Evolutionary conservation across 2,888 invertebrate genomes (phyloP).

Genomic region (Vanessa cardui): DNA sequence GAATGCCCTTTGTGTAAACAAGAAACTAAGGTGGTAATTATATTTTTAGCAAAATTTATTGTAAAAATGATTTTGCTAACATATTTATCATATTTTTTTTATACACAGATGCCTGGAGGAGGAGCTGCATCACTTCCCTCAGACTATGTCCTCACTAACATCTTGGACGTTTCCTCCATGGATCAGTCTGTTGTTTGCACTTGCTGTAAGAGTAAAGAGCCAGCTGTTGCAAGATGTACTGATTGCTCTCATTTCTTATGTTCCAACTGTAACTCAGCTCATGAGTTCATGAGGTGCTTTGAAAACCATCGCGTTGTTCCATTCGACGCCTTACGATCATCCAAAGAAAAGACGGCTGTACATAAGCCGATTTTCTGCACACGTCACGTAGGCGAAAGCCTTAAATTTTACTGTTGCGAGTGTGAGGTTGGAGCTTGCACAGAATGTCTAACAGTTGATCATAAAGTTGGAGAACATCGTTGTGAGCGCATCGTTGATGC

Average conservation of each 20-base stretch:
- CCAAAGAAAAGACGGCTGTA: conserved; percentile 90
- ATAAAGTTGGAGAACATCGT: conserved; percentile 91
- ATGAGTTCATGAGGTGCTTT: conserved; percentile 98
- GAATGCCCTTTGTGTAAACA: conserved; percentile 93
- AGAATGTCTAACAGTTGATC: conserved; percentile 92
- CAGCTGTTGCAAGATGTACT: conserved; percentile 95
- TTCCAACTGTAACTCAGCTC: conserved; percentile 96
- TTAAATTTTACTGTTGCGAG: conserved; percentile 94
- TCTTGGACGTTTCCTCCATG: conserved; percentile 91
- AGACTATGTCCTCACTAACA: conserved; percentile 93
- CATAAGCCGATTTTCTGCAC: conserved; percentile 95
- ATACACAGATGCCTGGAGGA: conserved; percentile 85
- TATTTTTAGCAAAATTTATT: conserved; percentile 12
- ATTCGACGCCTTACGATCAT: conserved; percentile 92
- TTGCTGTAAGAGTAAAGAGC: conserved; percentile 97
- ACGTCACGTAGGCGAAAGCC: conserved; percentile 90
- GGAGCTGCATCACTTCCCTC: conserved; percentile 91
- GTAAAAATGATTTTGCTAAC: background rate
- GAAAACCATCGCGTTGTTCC: conserved; percentile 96
- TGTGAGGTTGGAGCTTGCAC: conserved; percentile 94
- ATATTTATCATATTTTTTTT: conserved; percentile 24
- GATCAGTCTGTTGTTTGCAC: conserved; percentile 91
- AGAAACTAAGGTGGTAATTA: conserved; percentile 86
- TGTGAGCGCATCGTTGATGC: conserved; percentile 92
- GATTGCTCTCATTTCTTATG: conserved; percentile 98